Conservation (phyloP, 2,888 invertebrate species). For the Pandemis cinnamomeana region DNA sequence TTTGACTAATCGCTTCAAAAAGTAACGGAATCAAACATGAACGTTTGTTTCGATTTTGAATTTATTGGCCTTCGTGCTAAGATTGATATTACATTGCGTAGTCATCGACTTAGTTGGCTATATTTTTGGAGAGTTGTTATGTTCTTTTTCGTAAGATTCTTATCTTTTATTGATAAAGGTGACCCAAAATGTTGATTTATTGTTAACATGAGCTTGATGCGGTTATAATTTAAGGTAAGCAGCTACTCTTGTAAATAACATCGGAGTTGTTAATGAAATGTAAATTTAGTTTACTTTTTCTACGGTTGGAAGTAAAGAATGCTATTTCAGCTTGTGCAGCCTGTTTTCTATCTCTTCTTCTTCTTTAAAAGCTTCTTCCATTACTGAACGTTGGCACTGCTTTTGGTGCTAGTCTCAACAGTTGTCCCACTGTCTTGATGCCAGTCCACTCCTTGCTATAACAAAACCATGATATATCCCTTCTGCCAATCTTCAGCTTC, state of each 20-base stretch:
- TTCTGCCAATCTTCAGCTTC: too few relatives aligned
- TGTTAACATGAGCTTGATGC: conserved; percentile 23
- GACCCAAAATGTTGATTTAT: conserved; percentile 28
- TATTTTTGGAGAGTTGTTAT: background rate
- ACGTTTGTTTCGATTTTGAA: background rate
- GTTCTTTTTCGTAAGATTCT: conserved; percentile 28
- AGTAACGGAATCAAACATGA: background rate
- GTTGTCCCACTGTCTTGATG: too few relatives aligned
- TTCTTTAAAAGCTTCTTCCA: too few relatives aligned
- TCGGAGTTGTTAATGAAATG: conserved; percentile 22
- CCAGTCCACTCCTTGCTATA: too few relatives aligned
- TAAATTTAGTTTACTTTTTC: conserved; percentile 11
- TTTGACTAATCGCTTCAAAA: conserved; percentile 24
- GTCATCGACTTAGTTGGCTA: background rate
- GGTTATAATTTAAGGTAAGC: conserved; percentile 24
- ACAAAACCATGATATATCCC: too few relatives aligned
- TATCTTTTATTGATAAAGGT: conserved; percentile 37
- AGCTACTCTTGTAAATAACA: background rate
- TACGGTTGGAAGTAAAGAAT: too few relatives aligned
- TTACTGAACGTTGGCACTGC: too few relatives aligned
- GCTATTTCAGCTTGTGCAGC: too few relatives aligned
- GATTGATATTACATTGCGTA: background rate
- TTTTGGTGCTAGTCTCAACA: too few relatives aligned
- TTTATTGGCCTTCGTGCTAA: background rate
- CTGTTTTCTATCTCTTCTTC: too few relatives aligned